Percentiles rank a stretch among this genome's conserved stretches.
Conservation (phyloP, 2,797 vertebrate species). For the Kryptopterus vitreolus region DNA sequence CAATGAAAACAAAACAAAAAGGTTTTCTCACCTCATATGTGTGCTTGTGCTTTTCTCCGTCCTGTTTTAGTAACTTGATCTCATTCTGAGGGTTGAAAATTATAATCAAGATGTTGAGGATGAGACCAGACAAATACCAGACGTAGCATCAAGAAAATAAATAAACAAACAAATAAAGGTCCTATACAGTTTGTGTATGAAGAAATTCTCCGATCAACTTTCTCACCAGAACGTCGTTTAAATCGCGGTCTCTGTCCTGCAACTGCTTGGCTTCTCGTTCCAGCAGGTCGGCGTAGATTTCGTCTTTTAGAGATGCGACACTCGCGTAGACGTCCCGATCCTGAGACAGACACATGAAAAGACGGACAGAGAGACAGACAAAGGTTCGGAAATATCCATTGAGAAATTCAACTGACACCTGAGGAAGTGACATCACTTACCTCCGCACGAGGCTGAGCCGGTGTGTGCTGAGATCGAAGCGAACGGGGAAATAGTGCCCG, state of each 20-base stretch:
- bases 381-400: too few relatives aligned
- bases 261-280: slow-evolving; percentile 38
- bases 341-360: background rate
- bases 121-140: background rate
- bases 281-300: slow-evolving; percentile 23
- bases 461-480: background rate
- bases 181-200: background rate
- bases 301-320: slow-evolving; percentile 30
- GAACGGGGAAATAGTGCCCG: background rate
- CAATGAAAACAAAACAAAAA: slow-evolving; percentile 15
- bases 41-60: slow-evolving; percentile 42
- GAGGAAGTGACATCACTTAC: slow-evolving; percentile 15
- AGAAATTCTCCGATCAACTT: background rate
- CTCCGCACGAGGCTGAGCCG: background rate
- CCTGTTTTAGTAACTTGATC: slow-evolving; percentile 46
- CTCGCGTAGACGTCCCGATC: background rate
- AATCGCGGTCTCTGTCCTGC: slow-evolving; percentile 21
- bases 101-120: too few relatives aligned
- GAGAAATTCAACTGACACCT: too few relatives aligned
- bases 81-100: slow-evolving; percentile 53
- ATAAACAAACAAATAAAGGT: background rate
- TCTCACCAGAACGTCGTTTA: slow-evolving; percentile 44
- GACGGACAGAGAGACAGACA: background rate
- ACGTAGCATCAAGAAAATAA: too few relatives aligned
- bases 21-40: slow-evolving; percentile 48